These are phyloP conservation scores for Odontesthes bonariensis DNA, from an alignment of 2,113 vertebrate species.

Conservation along the genomic window DNA sequence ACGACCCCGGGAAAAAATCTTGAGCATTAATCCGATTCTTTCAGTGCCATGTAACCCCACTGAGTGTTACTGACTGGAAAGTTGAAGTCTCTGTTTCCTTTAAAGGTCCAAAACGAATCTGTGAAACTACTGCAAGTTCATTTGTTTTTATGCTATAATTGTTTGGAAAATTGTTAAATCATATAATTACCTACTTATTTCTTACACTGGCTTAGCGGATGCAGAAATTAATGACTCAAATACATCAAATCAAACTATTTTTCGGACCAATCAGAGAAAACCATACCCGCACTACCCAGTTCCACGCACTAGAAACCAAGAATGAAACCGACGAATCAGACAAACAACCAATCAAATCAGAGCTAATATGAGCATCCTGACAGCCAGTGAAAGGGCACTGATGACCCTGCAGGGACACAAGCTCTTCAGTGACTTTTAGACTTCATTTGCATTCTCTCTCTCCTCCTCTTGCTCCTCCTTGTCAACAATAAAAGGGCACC, in stretches of 20 bases:
- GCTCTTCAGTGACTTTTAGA: constrained; percentile 81
- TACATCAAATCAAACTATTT: neutral
- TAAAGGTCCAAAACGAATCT: neutral
- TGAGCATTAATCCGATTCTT: too few species aligned
- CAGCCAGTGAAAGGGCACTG: constrained; percentile 76
- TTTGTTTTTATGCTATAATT: neutral
- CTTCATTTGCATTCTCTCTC: constrained; percentile 79
- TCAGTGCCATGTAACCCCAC: too few species aligned
- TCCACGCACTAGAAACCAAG: constrained; percentile 12
- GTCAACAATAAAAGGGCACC: constrained; percentile 79
- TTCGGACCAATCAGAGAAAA: neutral
- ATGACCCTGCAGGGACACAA: constrained; percentile 78
- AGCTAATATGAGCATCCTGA: constrained; percentile 65
- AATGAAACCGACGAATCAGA: constrained; percentile 16
- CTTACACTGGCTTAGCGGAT: neutral
- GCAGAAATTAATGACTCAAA: neutral
- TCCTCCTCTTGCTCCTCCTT: constrained; percentile 54
- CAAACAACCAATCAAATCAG: constrained; percentile 49
- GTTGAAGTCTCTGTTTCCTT: neutral
- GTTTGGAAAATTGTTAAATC: neutral
- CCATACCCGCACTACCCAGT: neutral
- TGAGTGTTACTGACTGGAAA: neutral
- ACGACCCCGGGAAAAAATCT: too few species aligned
- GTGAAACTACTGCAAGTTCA: neutral
- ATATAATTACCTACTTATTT: neutral